Evolutionary conservation across 2,113 vertebrate genomes (phyloP), one percentile per base, ranked within the genome.

Genomic region (Sphaerodactylus townsendi): DNA sequence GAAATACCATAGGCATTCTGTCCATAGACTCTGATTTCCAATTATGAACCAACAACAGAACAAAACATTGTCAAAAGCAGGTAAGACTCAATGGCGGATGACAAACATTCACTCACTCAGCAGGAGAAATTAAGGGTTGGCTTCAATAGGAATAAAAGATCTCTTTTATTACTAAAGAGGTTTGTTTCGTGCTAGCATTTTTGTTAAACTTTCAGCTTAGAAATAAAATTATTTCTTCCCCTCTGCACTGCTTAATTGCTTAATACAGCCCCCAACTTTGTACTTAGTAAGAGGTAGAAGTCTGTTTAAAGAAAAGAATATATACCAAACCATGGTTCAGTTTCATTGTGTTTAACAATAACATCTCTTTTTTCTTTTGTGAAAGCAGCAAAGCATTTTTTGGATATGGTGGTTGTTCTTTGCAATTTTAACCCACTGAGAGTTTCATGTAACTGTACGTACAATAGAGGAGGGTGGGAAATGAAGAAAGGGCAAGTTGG

Each of bases 1-100:
- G n/a, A 50, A 85, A 82, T 39, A 76, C 78, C 73, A 84, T 46
- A 83, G 76, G 62, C 88, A 85, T 83, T 9, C 44, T 78, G 10
- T 25, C 70, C 66, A 33, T 48, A 71, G 89, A 86, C 76, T 91
- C 66, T 88, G 15, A 65, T 92, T 91, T 91, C 82, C 35, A 89
- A 88, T 79, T 9, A 84, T 28, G 3, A 53, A 48, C 77, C 41
- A 79, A 71, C 66, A 87, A 71, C 5, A 87, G 8, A 73, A 33
- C 78, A 73, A 68, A 85, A 50, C 2, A 81, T 72, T 81, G 82
- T 87, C 35, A 84, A 88, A 85, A 78, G 79, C 77, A 25, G 33
- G 65, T 81, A 74, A 87, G 44, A 85, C 85, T 21, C 89, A 2
- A 9, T 84, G 85, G 9, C 78, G 62, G 3, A 78, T 35, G 2